These are phyloP conservation scores for Macheiramphus alcinus DNA, from an alignment of 2,113 vertebrate species.

Conservation along the genomic window DNA sequence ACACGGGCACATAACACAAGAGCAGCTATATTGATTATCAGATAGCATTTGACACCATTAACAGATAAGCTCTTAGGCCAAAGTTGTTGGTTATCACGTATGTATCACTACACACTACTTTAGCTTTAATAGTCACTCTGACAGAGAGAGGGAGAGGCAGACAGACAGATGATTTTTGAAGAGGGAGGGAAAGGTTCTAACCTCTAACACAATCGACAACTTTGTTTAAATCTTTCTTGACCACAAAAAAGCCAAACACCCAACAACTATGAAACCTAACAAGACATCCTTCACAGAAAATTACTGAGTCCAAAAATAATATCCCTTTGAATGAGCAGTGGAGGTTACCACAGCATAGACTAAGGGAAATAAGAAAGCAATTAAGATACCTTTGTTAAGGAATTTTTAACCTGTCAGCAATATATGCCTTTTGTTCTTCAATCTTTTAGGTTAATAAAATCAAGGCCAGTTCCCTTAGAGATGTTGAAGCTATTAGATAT, in stretches of 20 bases:
- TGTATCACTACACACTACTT: conserved; percentile 56
- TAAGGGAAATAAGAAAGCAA: conserved; percentile 28
- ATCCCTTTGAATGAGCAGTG: not conserved
- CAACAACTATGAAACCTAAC: not conserved
- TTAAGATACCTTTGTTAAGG: conserved; percentile 52
- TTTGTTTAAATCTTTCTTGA: not conserved
- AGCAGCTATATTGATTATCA: conserved; percentile 67
- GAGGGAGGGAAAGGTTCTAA: conserved; percentile 6
- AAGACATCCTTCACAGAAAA: not conserved
- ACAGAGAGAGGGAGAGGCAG: conserved; percentile 23
- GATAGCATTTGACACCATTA: conserved; percentile 68
- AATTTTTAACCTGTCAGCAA: conserved; percentile 63
- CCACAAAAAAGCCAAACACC: not conserved
- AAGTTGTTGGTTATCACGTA: conserved; percentile 59
- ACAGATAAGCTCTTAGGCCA: conserved; percentile 68
- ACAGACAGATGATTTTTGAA: not conserved
- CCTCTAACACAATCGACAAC: not conserved
- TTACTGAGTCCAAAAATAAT: not conserved
- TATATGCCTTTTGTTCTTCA: conserved; percentile 48
- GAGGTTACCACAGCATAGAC: not conserved
- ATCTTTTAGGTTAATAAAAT: conserved; percentile 62
- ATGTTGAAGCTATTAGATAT: conserved; percentile 57
- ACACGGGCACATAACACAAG: not conserved
- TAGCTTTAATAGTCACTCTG: conserved; percentile 53
- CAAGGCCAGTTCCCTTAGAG: conserved; percentile 53